A percentile compares a stretch with the other conserved stretches of the same genome.
phyloP scores from a whole-genome alignment of 2,888 invertebrate genomes.

The Crematogaster levior region DNA sequence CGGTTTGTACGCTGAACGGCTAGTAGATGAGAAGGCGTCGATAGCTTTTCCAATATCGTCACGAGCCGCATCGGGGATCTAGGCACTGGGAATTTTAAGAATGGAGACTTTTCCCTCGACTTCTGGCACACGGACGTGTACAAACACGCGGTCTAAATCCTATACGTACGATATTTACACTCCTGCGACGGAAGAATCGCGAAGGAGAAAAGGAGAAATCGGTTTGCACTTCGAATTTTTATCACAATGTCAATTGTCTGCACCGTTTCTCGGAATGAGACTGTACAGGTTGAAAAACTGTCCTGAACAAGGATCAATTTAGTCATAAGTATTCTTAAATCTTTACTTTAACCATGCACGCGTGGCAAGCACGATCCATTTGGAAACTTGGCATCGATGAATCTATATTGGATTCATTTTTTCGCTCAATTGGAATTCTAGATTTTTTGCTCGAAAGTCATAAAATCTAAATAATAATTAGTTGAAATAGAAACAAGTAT shows the following conservation, averaged over 20 bases:
- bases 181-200: slow-evolving; percentile 44
- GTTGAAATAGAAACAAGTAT: neutral
- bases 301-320: slow-evolving; percentile 1
- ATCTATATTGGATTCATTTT: neutral
- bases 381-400: neutral
- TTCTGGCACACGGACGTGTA: slow-evolving; percentile 27
- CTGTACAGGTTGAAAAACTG: neutral
- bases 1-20: slow-evolving; percentile 73
- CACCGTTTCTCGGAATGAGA: neutral
- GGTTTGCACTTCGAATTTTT: slow-evolving; percentile 63
- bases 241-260: slow-evolving; percentile 57
- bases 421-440: neutral
- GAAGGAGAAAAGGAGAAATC: slow-evolving; percentile 59
- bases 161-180: slow-evolving; percentile 40
- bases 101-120: slow-evolving; percentile 55
- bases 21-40: slow-evolving; percentile 74
- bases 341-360: neutral
- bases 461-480: neutral
- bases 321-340: neutral
- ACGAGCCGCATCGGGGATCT: slow-evolving; percentile 34
- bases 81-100: slow-evolving; percentile 69
- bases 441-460: too few species aligned
- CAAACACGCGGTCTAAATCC: slow-evolving; percentile 42
- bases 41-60: slow-evolving; percentile 76
- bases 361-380: neutral